Evolutionary conservation across 2,113 vertebrate species (phyloP).

Genomic region (Mobula hypostoma): DNA sequence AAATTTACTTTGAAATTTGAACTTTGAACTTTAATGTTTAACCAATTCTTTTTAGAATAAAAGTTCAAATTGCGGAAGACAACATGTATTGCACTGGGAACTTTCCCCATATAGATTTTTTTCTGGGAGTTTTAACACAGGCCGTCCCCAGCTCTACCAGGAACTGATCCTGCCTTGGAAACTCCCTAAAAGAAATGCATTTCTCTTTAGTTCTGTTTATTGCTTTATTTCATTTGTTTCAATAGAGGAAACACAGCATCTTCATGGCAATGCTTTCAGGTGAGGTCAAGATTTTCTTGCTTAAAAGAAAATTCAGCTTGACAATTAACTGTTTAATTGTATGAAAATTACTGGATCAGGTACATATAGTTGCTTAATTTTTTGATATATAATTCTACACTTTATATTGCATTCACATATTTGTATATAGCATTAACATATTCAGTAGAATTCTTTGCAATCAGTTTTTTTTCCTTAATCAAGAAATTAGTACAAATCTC

Average conservation of each 20-base stretch:
- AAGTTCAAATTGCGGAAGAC: slow-evolving; percentile 1
- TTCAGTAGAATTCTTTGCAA: not conserved
- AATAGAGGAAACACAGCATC: not conserved
- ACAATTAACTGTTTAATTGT: not conserved
- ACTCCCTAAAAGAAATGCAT: not conserved
- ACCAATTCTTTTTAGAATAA: not conserved
- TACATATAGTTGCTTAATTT: not conserved
- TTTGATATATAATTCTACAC: not conserved
- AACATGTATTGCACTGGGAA: not conserved
- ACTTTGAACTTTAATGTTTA: not conserved
- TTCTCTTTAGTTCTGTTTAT: slow-evolving; percentile 1
- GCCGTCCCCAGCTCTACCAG: not conserved
- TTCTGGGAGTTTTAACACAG: slow-evolving; percentile 4
- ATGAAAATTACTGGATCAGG: not conserved
- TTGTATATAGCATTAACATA: not conserved
- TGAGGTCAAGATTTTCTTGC: not conserved
- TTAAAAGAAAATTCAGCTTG: not conserved
- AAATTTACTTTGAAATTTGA: too few species aligned
- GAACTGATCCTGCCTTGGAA: slow-evolving; percentile 28
- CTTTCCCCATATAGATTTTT: slow-evolving; percentile 26
- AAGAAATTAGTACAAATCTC: too few species aligned
- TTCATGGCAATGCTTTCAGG: slow-evolving; percentile 1
- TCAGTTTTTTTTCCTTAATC: not conserved
- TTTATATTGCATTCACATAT: not conserved
- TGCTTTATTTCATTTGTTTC: not conserved